Evolutionary conservation across 2,797 vertebrate genomes (phyloP).

Genomic region (Salmo trutta): DNA sequence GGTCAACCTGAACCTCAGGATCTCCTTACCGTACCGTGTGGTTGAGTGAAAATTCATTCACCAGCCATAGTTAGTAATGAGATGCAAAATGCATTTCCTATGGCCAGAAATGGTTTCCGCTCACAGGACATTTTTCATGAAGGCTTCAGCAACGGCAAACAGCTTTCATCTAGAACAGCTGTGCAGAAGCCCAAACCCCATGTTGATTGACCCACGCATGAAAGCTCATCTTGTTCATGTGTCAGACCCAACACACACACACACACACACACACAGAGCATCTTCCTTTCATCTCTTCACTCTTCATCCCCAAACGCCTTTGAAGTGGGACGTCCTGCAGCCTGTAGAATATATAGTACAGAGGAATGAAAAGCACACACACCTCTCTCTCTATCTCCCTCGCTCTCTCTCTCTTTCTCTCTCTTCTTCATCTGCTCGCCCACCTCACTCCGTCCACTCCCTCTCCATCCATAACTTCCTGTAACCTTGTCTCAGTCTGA

Average conservation of each 20-base stretch:
- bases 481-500: background rate
- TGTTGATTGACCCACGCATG: constrained; percentile 40
- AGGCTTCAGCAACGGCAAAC: constrained; percentile 14
- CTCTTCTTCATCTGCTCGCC: constrained; percentile 17
- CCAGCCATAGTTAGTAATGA: too few species aligned
- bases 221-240: constrained; percentile 22
- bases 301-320: constrained; percentile 61
- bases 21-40: too few species aligned
- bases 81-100: too few species aligned
- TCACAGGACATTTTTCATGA: constrained; percentile 4
- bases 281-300: constrained; percentile 66
- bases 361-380: constrained; percentile 55
- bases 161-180: constrained; percentile 43
- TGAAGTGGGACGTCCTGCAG: constrained; percentile 66
- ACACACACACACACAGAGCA: constrained; percentile 27
- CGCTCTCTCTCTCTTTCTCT: background rate
- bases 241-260: constrained; percentile 30
- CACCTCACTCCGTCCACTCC: too few species aligned
- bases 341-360: constrained; percentile 53
- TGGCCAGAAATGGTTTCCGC: constrained; percentile 18
- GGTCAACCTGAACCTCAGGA: too few species aligned
- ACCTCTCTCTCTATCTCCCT: background rate
- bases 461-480: background rate
- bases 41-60: too few species aligned
- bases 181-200: constrained; percentile 33